These are phyloP conservation scores for Zelostemma sp. DNA, from an alignment of 1,140 invertebrate species.

Conservation along the genomic window DNA sequence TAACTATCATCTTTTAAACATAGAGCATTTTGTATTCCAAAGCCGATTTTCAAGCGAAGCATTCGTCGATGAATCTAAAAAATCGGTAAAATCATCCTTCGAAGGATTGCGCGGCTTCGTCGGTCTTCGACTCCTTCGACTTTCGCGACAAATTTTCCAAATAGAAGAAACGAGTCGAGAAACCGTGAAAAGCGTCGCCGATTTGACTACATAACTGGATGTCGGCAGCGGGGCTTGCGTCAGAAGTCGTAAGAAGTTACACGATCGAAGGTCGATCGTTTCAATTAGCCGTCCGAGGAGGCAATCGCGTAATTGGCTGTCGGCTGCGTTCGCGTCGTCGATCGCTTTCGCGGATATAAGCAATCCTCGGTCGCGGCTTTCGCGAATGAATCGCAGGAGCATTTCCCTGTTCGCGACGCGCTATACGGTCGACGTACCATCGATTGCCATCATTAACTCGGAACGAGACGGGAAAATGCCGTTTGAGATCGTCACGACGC, in stretches of 20 bases:
- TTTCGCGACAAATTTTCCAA: too few relatives aligned
- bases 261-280: constrained; percentile 39
- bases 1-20: too few relatives aligned
- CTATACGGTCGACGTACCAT: neutral
- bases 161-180: neutral
- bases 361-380: constrained; percentile 8
- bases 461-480: neutral
- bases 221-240: constrained; percentile 25
- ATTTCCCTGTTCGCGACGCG: constrained; percentile 2
- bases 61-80: too few relatives aligned
- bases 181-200: constrained; percentile 18
- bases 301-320: constrained; percentile 43
- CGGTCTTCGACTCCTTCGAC: too few relatives aligned
- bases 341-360: constrained; percentile 26
- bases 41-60: too few relatives aligned
- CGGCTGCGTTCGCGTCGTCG: constrained; percentile 23
- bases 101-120: too few relatives aligned
- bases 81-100: too few relatives aligned
- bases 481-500: neutral
- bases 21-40: too few relatives aligned
- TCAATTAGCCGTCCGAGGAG: constrained; percentile 44
- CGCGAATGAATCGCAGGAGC: neutral
- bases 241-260: constrained; percentile 35
- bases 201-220: constrained; percentile 24
- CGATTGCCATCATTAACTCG: constrained; percentile 1